A percentile compares a stretch with the other conserved stretches of the same genome.
Evolutionary conservation across 2,888 invertebrate species (phyloP).

Genomic region (Drosophila tanythrix): DNA sequence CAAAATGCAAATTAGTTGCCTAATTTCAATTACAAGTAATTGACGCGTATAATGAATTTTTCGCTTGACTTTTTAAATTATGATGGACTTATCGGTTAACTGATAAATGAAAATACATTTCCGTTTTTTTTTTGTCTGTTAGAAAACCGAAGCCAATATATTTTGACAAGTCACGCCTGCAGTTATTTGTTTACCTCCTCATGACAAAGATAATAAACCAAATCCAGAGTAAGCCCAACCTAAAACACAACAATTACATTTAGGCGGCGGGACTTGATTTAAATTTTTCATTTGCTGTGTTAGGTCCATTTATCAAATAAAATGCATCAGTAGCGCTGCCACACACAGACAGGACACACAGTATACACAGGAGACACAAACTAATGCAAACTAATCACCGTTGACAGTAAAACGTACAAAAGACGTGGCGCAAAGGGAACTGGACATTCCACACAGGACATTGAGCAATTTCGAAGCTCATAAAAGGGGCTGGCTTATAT

Average conservation of each 20-base stretch:
- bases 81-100: background rate
- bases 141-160: background rate
- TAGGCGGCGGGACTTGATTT: slow-evolving; percentile 60
- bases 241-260: slow-evolving; percentile 48
- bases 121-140: no score
- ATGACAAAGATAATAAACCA: slow-evolving; percentile 16
- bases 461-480: slow-evolving; percentile 47
- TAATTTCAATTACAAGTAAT: slow-evolving; percentile 28
- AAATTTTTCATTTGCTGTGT: slow-evolving; percentile 54
- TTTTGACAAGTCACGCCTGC: background rate
- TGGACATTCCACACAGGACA: slow-evolving; percentile 48
- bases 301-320: slow-evolving; percentile 33
- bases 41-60: background rate
- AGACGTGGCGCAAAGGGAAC: slow-evolving; percentile 23
- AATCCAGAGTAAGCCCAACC: slow-evolving; percentile 26
- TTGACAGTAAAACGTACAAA: slow-evolving; percentile 63
- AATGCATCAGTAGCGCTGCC: slow-evolving; percentile 32
- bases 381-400: slow-evolving; percentile 77
- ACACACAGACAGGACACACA: slow-evolving; percentile 14
- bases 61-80: background rate
- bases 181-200: background rate
- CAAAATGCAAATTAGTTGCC: slow-evolving; percentile 32
- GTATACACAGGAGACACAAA: slow-evolving; percentile 15
- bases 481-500: slow-evolving; percentile 42
- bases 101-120: background rate